phyloP scores from a whole-genome alignment of 2,113 vertebrate species.

The Microtus ochrogaster region DNA sequence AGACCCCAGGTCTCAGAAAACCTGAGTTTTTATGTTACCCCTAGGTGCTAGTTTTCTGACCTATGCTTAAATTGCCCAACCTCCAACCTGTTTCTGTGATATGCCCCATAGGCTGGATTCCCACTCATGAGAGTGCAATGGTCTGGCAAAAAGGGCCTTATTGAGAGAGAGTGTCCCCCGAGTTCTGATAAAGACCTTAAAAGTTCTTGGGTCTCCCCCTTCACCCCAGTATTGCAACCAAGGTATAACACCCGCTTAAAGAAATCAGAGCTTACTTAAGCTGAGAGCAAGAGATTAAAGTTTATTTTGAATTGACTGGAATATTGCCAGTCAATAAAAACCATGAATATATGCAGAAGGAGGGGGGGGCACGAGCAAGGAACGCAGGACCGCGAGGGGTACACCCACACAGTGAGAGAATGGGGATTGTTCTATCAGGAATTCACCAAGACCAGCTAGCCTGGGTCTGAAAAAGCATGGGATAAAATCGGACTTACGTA shows the following conservation, averaged over 20 bases:
- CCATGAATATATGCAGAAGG: not conserved
- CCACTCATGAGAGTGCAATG: not conserved
- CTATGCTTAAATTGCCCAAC: not conserved
- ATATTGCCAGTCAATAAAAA: not conserved
- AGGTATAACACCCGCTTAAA: not conserved
- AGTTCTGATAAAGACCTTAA: rapidly evolving
- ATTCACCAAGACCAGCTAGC: too few relatives aligned
- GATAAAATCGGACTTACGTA: too few relatives aligned
- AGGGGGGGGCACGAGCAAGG: too few relatives aligned
- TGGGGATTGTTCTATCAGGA: too few relatives aligned
- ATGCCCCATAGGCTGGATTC: not conserved
- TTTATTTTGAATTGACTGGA: not conserved
- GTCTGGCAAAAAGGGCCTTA: rapidly evolving
- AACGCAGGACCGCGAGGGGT: too few relatives aligned
- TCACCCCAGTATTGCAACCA: not conserved
- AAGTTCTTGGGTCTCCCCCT: not conserved
- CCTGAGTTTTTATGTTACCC: too few relatives aligned
- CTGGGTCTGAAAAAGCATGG: too few relatives aligned
- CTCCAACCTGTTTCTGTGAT: not conserved
- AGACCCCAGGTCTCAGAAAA: not conserved
- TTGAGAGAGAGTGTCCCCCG: not conserved
- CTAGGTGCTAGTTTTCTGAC: not conserved
- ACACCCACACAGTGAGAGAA: too few relatives aligned
- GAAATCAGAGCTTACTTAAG: not conserved
- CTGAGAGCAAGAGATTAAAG: not conserved